Conservation (phyloP, 2,888 invertebrate genomes). For the Loripinus fragilis region DNA sequence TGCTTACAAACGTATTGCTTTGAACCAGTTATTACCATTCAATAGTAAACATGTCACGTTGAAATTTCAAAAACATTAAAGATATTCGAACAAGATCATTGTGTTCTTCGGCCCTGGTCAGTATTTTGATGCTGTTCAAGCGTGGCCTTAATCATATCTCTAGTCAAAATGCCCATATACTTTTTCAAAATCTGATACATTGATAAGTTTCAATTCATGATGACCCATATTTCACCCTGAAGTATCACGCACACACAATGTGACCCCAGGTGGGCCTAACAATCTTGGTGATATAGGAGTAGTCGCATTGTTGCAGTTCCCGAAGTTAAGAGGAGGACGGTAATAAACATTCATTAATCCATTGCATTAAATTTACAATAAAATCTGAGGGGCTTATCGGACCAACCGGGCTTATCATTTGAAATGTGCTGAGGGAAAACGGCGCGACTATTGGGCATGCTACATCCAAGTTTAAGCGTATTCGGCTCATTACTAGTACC, state of each 20-base stretch:
- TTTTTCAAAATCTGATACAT: background rate
- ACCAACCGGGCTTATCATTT: background rate
- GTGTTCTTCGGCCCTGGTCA: no score
- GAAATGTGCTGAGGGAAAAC: no score
- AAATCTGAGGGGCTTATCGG: conserved; percentile 8
- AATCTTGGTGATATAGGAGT: background rate
- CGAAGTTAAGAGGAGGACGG: conserved; percentile 1
- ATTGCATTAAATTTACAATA: conserved; percentile 11
- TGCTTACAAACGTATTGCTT: no score
- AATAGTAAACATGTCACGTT: no score
- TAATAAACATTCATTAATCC: conserved; percentile 6
- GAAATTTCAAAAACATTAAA: no score
- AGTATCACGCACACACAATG: background rate
- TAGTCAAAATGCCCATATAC: background rate
- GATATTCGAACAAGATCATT: no score
- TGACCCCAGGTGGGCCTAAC: conserved; percentile 1
- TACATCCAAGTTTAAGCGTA: no score
- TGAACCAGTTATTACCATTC: no score
- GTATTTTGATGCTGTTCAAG: no score
- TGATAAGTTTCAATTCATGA: background rate
- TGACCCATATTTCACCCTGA: conserved; percentile 13
- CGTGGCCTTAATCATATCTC: background rate
- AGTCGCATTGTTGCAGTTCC: background rate
- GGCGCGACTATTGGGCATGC: no score
- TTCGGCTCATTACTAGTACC: no score